These are phyloP conservation scores for Enteromius unitaeniatus DNA, from an alignment of 2,797 vertebrate species.

Conservation along the genomic window DNA sequence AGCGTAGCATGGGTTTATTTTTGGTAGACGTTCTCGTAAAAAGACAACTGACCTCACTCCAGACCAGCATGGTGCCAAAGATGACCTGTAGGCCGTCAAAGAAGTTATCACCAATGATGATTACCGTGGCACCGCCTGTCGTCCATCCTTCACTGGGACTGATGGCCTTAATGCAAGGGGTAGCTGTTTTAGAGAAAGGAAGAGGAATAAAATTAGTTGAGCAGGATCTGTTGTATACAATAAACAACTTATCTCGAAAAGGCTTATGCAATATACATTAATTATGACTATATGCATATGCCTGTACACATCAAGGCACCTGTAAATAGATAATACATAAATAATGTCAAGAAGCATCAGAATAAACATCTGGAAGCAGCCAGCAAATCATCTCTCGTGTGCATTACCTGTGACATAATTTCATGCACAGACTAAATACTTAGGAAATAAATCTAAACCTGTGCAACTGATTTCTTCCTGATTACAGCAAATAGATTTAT, in stretches of 20 bases:
- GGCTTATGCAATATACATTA: neutral
- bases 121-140: constrained; percentile 97
- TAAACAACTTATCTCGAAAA: constrained; percentile 21
- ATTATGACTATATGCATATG: constrained; percentile 22
- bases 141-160: constrained; percentile 99
- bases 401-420: constrained; percentile 46
- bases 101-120: constrained; percentile 99
- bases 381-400: constrained; percentile 37
- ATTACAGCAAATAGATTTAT: constrained; percentile 58
- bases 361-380: constrained; percentile 50
- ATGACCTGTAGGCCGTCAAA: constrained; percentile 99
- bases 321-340: constrained; percentile 16
- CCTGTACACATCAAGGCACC: constrained; percentile 20
- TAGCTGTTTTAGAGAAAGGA: constrained; percentile 83
- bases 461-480: constrained; percentile 53
- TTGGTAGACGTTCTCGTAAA: neutral
- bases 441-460: constrained; percentile 44
- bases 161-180: constrained; percentile 99
- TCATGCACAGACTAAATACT: constrained; percentile 33
- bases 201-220: neutral
- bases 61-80: constrained; percentile 99
- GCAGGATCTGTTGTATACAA: neutral
- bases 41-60: constrained; percentile 91
- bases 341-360: constrained; percentile 20
- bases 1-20: neutral